Evolutionary conservation across 2,888 invertebrate species (phyloP).

Genomic region (Monochamus alternatus): DNA sequence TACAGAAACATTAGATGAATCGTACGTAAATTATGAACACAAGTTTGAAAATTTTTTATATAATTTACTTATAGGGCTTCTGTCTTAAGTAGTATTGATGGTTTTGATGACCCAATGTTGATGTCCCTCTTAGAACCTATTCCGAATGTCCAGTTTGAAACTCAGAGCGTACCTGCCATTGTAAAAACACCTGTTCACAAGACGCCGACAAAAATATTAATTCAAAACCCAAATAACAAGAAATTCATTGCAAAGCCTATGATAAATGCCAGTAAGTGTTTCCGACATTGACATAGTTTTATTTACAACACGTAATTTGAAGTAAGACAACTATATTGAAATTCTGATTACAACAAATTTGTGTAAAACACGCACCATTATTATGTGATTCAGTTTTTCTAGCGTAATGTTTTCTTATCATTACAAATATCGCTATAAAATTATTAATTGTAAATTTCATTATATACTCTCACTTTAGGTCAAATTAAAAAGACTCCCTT

Average conservation of each 20-base stretch:
- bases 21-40: slow-evolving; percentile 51
- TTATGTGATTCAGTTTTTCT: too few species aligned
- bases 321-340: too few species aligned
- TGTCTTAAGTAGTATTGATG: slow-evolving; percentile 55
- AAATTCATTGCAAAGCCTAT: slow-evolving; percentile 66
- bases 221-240: slow-evolving; percentile 66
- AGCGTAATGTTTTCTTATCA: too few species aligned
- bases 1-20: slow-evolving; percentile 58
- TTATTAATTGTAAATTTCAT: too few species aligned
- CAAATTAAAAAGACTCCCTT: slow-evolving; percentile 56
- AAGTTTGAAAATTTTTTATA: background rate
- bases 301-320: background rate
- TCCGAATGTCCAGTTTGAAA: slow-evolving; percentile 49
- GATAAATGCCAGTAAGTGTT: slow-evolving; percentile 59
- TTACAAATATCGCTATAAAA: too few species aligned
- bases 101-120: slow-evolving; percentile 59
- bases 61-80: slow-evolving; percentile 52
- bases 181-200: slow-evolving; percentile 51
- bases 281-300: background rate
- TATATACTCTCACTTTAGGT: slow-evolving; percentile 41
- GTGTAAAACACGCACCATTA: too few species aligned
- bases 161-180: slow-evolving; percentile 45
- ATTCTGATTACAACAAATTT: too few species aligned
- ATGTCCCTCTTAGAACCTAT: slow-evolving; percentile 59
- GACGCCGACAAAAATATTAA: slow-evolving; percentile 64